Evolutionary conservation across 2,113 vertebrate species (phyloP).

Genomic region (Zapornia atra): DNA sequence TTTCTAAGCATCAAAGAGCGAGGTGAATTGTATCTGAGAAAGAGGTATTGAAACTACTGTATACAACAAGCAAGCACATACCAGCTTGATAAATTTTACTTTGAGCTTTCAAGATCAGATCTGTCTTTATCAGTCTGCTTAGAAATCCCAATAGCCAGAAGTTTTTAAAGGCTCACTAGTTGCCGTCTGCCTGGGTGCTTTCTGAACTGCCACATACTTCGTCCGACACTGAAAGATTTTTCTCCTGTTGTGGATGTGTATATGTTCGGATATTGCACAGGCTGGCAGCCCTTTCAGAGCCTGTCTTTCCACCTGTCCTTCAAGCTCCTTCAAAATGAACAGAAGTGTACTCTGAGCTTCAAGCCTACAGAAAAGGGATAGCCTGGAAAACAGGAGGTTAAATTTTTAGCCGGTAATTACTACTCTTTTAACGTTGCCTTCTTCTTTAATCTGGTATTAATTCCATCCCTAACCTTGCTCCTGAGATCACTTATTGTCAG

Average conservation of each 20-base stretch:
- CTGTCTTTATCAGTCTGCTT: neutral
- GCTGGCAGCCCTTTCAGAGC: neutral
- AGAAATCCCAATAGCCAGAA: neutral
- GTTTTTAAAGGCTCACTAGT: neutral
- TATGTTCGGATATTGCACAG: neutral
- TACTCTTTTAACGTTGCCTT: neutral
- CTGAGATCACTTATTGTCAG: slow-evolving; percentile 61
- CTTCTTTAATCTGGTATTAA: slow-evolving; percentile 19
- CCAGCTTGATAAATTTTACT: neutral
- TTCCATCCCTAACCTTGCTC: slow-evolving; percentile 48
- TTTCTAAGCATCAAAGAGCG: neutral
- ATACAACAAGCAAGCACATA: neutral
- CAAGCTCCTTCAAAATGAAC: neutral
- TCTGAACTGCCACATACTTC: neutral
- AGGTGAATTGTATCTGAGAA: neutral
- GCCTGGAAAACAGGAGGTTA: neutral
- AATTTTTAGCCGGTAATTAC: neutral
- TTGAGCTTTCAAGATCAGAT: neutral
- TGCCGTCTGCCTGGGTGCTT: neutral
- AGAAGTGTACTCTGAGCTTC: neutral
- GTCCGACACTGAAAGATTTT: neutral
- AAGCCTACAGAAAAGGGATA: neutral
- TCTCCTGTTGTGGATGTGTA: neutral
- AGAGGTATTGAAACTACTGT: neutral
- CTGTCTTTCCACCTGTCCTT: neutral